Evolutionary conservation across 1,140 invertebrate species (phyloP).

Genomic region (Gonioctena quinquepunctata): DNA sequence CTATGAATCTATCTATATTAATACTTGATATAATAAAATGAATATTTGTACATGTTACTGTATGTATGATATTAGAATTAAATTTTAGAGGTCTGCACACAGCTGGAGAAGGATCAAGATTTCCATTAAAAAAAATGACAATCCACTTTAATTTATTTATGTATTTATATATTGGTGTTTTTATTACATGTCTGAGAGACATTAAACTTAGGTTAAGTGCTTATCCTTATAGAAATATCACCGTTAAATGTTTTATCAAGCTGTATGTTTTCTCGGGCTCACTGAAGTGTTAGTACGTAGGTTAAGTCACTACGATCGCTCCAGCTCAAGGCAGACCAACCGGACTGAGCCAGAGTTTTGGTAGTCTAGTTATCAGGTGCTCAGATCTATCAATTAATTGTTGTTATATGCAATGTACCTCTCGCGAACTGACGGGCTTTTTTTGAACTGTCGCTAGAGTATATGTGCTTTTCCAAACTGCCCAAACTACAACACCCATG

Average conservation of each 20-base stretch:
- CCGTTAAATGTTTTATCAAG: slow-evolving; percentile 48
- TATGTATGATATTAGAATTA: slow-evolving; percentile 49
- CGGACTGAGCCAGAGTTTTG: slow-evolving; percentile 44
- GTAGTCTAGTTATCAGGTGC: slow-evolving; percentile 49
- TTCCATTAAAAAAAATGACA: slow-evolving; percentile 51
- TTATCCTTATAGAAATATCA: slow-evolving; percentile 42
- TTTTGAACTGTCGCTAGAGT: slow-evolving; percentile 14
- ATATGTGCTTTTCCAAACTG: not conserved
- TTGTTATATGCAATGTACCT: slow-evolving; percentile 50
- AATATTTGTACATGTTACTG: slow-evolving; percentile 56
- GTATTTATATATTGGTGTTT: slow-evolving; percentile 49
- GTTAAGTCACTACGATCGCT: slow-evolving; percentile 14
- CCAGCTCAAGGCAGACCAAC: slow-evolving; percentile 17
- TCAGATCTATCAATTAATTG: slow-evolving; percentile 50
- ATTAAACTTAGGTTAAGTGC: slow-evolving; percentile 49
- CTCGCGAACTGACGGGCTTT: slow-evolving; percentile 45
- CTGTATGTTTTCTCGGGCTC: slow-evolving; percentile 42
- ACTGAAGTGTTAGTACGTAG: slow-evolving; percentile 20
- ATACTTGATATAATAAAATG: slow-evolving; percentile 52
- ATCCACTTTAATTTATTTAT: slow-evolving; percentile 46
- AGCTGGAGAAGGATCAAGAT: slow-evolving; percentile 24
- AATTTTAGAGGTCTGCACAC: slow-evolving; percentile 35
- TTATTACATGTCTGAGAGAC: slow-evolving; percentile 45
- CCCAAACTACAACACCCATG: too few relatives aligned
- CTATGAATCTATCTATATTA: slow-evolving; percentile 57